Evolutionary conservation across 2,797 vertebrate genomes (phyloP).

Genomic region (Odontamblyopus lacepedii): DNA sequence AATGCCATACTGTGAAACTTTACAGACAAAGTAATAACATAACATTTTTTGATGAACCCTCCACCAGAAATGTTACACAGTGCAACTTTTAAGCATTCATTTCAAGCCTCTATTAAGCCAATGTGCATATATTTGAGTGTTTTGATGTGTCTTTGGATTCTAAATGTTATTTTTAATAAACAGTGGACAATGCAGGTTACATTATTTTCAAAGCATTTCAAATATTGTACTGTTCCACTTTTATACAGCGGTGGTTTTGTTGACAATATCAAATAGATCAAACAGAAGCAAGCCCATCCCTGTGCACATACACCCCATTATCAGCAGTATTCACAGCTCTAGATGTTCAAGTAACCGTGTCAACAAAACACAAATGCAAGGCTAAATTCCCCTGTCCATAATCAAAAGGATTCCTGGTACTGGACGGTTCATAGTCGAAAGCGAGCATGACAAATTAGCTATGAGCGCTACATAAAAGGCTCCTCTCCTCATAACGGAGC

Average conservation of each 20-base stretch:
- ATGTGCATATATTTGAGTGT: background rate
- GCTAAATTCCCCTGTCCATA: slow-evolving; percentile 12
- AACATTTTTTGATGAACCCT: too few relatives aligned
- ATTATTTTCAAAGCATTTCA: background rate
- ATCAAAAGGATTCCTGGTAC: slow-evolving; percentile 34
- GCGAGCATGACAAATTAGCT: slow-evolving; percentile 17
- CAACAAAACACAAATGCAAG: slow-evolving; percentile 1
- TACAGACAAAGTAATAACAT: too few relatives aligned
- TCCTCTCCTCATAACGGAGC: slow-evolving; percentile 2
- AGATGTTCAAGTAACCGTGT: slow-evolving; percentile 27
- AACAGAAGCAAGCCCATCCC: background rate
- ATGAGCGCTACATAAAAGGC: slow-evolving; percentile 20
- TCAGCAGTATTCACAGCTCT: slow-evolving; percentile 16
- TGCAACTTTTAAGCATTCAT: background rate
- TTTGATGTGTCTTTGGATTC: background rate
- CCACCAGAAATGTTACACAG: too few relatives aligned
- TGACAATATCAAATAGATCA: background rate
- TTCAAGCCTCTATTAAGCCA: background rate
- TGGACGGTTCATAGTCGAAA: background rate
- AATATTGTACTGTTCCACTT: background rate
- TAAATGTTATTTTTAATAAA: background rate
- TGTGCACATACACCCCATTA: slow-evolving; percentile 11
- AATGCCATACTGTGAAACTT: too few relatives aligned
- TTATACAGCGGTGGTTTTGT: background rate
- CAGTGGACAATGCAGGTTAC: background rate